A percentile compares a stretch with the other conserved stretches of the same genome.
These are phyloP conservation scores for Dolomedes plantarius DNA, from an alignment of 2,888 invertebrate species.

Conservation along the genomic window DNA sequence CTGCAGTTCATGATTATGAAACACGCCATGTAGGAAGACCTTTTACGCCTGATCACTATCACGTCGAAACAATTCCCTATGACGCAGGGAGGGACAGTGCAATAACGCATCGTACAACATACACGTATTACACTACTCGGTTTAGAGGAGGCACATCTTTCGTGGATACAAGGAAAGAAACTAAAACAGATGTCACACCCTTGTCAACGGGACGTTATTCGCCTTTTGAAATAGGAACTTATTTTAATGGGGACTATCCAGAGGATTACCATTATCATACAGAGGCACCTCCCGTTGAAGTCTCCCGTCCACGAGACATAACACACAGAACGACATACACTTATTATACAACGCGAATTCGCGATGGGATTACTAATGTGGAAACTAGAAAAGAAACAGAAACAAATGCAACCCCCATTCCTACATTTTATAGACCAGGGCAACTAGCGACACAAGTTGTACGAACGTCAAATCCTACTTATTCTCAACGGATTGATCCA, in stretches of 20 bases:
- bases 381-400: conserved; percentile 90
- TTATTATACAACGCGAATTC: conserved; percentile 93
- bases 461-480: conserved; percentile 80
- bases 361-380: conserved; percentile 88
- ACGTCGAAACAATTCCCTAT: conserved; percentile 57
- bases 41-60: conserved; percentile 16
- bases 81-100: conserved; percentile 52
- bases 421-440: conserved; percentile 40
- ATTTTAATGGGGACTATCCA: conserved; percentile 31
- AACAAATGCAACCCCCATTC: conserved; percentile 52
- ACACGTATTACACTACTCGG: conserved; percentile 92
- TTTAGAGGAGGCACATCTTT: conserved; percentile 90
- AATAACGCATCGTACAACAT: conserved; percentile 82
- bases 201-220: conserved; percentile 34
- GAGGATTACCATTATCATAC: conserved; percentile 27
- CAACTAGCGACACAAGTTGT: conserved; percentile 79
- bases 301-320: conserved; percentile 20
- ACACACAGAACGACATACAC: conserved; percentile 84
- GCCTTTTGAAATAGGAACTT: conserved; percentile 47
- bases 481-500: conserved; percentile 53
- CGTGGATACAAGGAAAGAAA: conserved; percentile 91
- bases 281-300: conserved; percentile 26
- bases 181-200: conserved; percentile 85
- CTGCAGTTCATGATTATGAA: conserved; percentile 22
- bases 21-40: conserved; percentile 20